Conservation (phyloP, 2,113 vertebrate genomes). For the Bettongia penicillata region DNA sequence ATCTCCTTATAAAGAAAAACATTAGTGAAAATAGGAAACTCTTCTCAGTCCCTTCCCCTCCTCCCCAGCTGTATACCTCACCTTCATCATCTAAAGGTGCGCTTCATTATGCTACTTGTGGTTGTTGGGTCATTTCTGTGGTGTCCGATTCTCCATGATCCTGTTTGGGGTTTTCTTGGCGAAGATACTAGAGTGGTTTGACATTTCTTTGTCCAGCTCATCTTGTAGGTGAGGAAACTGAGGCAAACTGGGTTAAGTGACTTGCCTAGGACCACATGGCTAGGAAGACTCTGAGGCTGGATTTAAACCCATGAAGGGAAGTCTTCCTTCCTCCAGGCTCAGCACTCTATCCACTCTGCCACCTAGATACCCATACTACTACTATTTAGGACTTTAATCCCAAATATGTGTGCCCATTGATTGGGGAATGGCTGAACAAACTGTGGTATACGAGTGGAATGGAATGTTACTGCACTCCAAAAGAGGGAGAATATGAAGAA, state of each 20-base stretch:
- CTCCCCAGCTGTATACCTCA: not conserved
- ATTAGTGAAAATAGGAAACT: not conserved
- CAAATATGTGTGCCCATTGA: not conserved
- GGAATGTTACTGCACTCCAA: not conserved
- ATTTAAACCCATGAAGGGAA: not conserved
- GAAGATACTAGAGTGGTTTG: not conserved
- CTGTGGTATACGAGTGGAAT: not conserved
- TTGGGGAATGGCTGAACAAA: not conserved
- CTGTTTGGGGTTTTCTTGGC: not conserved
- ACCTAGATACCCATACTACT: not conserved
- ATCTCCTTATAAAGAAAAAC: not conserved
- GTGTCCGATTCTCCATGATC: not conserved
- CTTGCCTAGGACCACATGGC: not conserved
- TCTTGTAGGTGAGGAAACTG: not conserved
- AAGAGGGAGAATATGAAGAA: not conserved
- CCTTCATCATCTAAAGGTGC: not conserved
- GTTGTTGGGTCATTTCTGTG: not conserved
- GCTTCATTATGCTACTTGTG: not conserved
- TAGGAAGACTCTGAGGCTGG: not conserved
- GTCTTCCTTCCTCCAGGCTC: not conserved
- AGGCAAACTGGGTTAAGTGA: not conserved
- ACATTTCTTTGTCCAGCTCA: not conserved
- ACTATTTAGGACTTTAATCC: not conserved
- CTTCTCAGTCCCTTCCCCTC: not conserved
- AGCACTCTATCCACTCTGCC: not conserved